Base-by-base conservation (phyloP, 2,113 vertebrate species). In the Athene noctua region DNA sequence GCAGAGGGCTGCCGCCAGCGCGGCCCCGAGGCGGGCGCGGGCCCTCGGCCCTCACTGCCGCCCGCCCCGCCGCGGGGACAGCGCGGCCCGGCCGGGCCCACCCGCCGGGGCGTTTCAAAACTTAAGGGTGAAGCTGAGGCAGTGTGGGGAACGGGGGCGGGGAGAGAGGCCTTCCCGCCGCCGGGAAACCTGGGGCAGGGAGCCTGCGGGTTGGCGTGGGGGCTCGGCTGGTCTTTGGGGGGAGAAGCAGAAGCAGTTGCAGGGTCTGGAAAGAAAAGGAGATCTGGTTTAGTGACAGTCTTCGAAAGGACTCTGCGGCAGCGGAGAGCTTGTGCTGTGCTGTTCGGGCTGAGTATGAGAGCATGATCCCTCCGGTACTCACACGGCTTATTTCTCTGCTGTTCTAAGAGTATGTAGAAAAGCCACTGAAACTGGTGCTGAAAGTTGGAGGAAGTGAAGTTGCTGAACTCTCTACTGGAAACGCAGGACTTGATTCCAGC, bases 371-470 rank as follows among this genome's bases (percentile, higher is more conserved):
- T 23, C 30, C 23, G 20, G 13, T 38, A 5, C 51, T 92, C 21
- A 80, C 73, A 1, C 17, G 5, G 42, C 3, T 38, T 10, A 1
- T 40, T 55, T 47, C 58, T 46, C 51, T 79, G 44, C 49, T 42
- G 27, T 8, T 72, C 70, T 15, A 72, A 98, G 98, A 98, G 9
- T 98, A 98, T 4, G 98, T 98, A 1, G 98, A 99, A 83, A 99
- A 99, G 54, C 99, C 99, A 0, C 96, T 99, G 95, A 99, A 99
- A 95, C 98, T 99, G 77, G 99, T 99, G 62, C 94, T 99, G n/a
- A 99, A 99, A 88, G 99, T 99, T 25, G 99, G 99, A 19, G 99
- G 99, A 8, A 99, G 97, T 52, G 99, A 99, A 65, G 99, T 99
- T 71, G 99, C 99, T 8, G 98, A 99, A 46, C 98, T 99, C 26